A percentile compares a stretch with the other conserved stretches of the same genome.
Evolutionary conservation across 2,888 invertebrate genomes (phyloP).

Genomic region (Noctua janthina): DNA sequence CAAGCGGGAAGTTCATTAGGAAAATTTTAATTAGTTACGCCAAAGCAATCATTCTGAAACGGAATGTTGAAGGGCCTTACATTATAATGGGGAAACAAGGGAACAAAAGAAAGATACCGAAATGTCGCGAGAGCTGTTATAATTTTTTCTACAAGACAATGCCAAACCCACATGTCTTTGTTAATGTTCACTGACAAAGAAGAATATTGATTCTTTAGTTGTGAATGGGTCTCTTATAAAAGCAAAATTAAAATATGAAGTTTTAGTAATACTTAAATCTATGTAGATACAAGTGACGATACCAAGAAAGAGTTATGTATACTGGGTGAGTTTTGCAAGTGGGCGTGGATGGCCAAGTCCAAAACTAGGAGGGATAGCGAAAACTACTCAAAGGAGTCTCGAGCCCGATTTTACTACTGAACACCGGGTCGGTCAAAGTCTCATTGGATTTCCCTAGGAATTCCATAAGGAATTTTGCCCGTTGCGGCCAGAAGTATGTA

Average conservation of each 20-base stretch:
- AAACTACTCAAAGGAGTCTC: no score
- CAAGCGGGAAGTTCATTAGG: conserved; percentile 17
- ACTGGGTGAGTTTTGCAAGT: not conserved
- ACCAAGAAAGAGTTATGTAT: not conserved
- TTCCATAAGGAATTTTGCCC: no score
- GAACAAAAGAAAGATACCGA: not conserved
- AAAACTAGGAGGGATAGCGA: no score
- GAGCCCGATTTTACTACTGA: not conserved
- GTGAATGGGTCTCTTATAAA: not conserved
- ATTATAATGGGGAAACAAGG: not conserved
- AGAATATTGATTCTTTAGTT: not conserved
- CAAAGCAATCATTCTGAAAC: conserved; percentile 28
- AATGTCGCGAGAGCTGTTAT: not conserved
- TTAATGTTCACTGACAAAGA: not conserved
- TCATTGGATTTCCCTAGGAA: not conserved
- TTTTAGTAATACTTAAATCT: not conserved
- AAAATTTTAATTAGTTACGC: conserved; percentile 28
- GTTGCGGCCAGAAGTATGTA: not conserved
- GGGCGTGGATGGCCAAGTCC: no score
- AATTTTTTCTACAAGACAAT: conserved; percentile 7
- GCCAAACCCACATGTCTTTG: not conserved
- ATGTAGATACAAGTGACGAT: not conserved
- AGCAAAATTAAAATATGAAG: not conserved
- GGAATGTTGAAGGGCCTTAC: not conserved
- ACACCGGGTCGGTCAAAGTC: not conserved